These are phyloP conservation scores for Musca domestica DNA, from an alignment of 1,140 invertebrate genomes.

Conservation along the genomic window DNA sequence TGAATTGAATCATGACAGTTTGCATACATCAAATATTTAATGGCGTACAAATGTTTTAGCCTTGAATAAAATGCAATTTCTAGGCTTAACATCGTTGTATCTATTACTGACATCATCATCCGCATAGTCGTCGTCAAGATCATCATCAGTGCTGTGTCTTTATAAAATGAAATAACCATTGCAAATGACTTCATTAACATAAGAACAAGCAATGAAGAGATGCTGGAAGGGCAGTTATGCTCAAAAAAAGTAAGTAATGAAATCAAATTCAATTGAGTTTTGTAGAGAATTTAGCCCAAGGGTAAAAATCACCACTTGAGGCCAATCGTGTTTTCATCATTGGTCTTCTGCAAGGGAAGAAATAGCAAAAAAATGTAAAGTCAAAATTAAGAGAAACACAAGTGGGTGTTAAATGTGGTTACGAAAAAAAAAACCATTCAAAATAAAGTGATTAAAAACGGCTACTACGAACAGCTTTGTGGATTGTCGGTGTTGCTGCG, in stretches of 20 bases:
- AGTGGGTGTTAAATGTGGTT: not conserved
- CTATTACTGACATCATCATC: too few species aligned
- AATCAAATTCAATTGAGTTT: conserved; percentile 8
- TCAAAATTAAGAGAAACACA: not conserved
- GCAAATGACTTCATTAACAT: conserved; percentile 11
- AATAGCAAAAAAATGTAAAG: not conserved
- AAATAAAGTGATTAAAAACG: too few species aligned
- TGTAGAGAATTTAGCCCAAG: conserved; percentile 2
- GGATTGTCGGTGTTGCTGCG: too few species aligned
- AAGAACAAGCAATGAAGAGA: too few species aligned
- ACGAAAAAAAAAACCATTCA: not conserved
- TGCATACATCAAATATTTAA: conserved; percentile 14
- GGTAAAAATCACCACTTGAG: conserved; percentile 7
- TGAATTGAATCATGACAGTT: not conserved
- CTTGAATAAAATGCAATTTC: conserved; percentile 10
- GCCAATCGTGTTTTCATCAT: too few species aligned
- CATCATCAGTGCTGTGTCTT: too few species aligned
- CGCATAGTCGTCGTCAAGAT: too few species aligned
- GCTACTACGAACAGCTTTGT: too few species aligned
- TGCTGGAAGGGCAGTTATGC: not conserved
- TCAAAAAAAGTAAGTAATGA: not conserved
- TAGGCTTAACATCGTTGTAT: too few species aligned
- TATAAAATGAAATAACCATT: conserved; percentile 11
- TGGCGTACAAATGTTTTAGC: too few species aligned
- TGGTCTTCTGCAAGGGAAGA: not conserved